Conservation (phyloP, 2,113 vertebrate genomes). For the Seriola aureovittata region DNA sequence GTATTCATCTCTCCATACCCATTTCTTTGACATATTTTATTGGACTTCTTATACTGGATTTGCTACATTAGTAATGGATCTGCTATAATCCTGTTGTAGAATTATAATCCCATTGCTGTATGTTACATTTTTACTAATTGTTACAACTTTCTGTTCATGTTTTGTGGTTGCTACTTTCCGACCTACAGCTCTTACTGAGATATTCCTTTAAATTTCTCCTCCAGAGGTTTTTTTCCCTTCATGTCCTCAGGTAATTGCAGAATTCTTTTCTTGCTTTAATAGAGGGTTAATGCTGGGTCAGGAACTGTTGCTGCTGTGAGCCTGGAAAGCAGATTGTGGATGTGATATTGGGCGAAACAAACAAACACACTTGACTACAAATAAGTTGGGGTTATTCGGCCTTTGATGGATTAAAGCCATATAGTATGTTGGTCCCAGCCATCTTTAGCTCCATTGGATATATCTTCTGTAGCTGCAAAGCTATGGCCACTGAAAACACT, state of each 20-base stretch:
- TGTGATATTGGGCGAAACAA: neutral
- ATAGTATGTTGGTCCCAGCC: neutral
- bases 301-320: neutral
- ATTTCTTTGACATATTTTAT: conserved; percentile 11
- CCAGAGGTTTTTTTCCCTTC: neutral
- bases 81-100: conserved; percentile 36
- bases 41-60: conserved; percentile 14
- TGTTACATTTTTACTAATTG: conserved; percentile 39
- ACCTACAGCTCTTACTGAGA: neutral
- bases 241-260: neutral
- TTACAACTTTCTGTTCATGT: conserved; percentile 30
- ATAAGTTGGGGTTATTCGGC: neutral
- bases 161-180: conserved; percentile 1
- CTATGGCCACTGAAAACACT: neutral
- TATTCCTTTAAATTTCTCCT: conserved; percentile 1
- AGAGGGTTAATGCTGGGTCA: conserved; percentile 2
- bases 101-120: conserved; percentile 48
- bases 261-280: neutral
- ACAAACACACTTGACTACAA: conserved; percentile 12
- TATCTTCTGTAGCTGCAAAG: neutral
- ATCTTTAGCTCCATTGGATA: neutral
- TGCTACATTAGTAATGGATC: conserved; percentile 30
- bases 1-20: neutral
- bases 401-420: neutral
- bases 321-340: neutral